Evolutionary conservation across 2,113 vertebrate species (phyloP).

Genomic region (Rattus norvegicus): GRCr8 NC_086019.1:207237001-207237500

Average conservation of each 20-base stretch:
- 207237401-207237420: neutral
- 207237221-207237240: neutral
- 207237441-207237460: no score
- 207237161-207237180: neutral
- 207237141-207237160: conserved; percentile 57
- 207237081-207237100: conserved; percentile 64
- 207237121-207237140: conserved; percentile 77
- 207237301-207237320: no score
- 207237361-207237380: neutral
- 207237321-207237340: neutral
- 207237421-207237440: neutral
- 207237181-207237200: conserved; percentile 45
- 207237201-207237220: neutral
- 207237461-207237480: accelerated
- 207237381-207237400: neutral
- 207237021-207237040: neutral
- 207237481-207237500: neutral
- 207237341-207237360: neutral
- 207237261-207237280: neutral
- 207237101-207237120: conserved; percentile 71
- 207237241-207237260: neutral
- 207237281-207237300: neutral
- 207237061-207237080: conserved; percentile 66
- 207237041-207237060: conserved; percentile 37
- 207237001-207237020: neutral